Conservation (phyloP, 1,140 invertebrate species). For the Subanguina moxae region DNA sequence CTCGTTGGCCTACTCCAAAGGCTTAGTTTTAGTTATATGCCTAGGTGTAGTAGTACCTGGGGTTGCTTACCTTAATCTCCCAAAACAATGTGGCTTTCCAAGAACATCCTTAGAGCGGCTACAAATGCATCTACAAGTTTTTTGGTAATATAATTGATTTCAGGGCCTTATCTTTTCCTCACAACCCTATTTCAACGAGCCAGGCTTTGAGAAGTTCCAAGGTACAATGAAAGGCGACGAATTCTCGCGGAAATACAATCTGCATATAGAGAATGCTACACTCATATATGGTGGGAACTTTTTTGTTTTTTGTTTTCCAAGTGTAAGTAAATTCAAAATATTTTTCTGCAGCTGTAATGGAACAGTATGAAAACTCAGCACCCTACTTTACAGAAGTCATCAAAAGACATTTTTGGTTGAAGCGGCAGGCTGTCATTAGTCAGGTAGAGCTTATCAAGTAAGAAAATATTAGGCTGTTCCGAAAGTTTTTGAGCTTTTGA, state of each 20-base stretch:
- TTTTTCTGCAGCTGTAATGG: slow-evolving; percentile 72
- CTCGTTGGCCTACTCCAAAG: no score
- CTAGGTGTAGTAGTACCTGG: no score
- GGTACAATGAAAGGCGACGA: slow-evolving; percentile 56
- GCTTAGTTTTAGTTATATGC: no score
- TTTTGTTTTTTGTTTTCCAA: neutral
- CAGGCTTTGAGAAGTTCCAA: slow-evolving; percentile 78
- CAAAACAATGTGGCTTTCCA: no score
- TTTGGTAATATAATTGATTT: slow-evolving; percentile 11
- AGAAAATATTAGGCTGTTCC: no score
- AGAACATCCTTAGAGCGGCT: no score
- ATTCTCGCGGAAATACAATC: slow-evolving; percentile 77
- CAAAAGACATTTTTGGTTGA: slow-evolving; percentile 88
- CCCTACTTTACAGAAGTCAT: slow-evolving; percentile 69
- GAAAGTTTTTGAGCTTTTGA: no score
- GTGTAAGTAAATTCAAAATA: neutral
- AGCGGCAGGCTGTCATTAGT: slow-evolving; percentile 79
- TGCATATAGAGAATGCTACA: slow-evolving; percentile 88
- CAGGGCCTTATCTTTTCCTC: slow-evolving; percentile 77
- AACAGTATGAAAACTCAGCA: slow-evolving; percentile 79
- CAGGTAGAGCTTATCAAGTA: no score
- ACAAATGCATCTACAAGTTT: no score
- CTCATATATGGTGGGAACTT: slow-evolving; percentile 71
- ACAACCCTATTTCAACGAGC: slow-evolving; percentile 97
- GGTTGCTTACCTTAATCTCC: no score